Evolutionary conservation across 1,140 invertebrate genomes (phyloP), one percentile per base, ranked within the genome.

Genomic region (Zaprionus vittiger): DNA sequence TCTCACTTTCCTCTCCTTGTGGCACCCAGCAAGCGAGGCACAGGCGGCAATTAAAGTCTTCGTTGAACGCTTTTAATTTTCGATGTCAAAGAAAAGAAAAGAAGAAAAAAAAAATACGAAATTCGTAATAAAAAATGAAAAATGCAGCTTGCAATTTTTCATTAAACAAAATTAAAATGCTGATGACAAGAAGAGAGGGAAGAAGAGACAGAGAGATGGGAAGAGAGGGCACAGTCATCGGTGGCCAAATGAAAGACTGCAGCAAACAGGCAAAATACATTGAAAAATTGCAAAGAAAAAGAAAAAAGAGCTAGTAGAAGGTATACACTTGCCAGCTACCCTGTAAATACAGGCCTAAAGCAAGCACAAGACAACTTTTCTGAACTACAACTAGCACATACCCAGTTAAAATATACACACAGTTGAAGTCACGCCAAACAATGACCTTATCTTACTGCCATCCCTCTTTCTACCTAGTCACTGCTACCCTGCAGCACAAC

Each of bases 91-190:
- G 22, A 22, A 52, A 22, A 52, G 9, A 26, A 26, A 26, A 26
- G 24, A 26, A 59, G 60, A 59, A 62, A 56, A 68, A 68, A 61
- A 67, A 17, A 41, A 14, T 1, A 62, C 9, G 52, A 20, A 28
- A 14, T 11, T 17, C 7, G 41, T 47, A 47, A 47, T 47, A 34
- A 34, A 60, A 54, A 57, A 64, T 55, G 55, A 57, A 72, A 60
- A 64, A 76, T 14, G 26, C 31, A 26, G 60, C 72, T 72, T 72
- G 73, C 83, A 77, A 89, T 91, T 91, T 90, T 91, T 90, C 85
- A 89, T 91, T 90, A 82, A 82, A 65, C 82, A 73, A 83, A 89
- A 89, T 83, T 83, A 83, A 87, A 87, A 81, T 68, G 80, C 83
- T 82, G 80, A 83, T 74, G 81, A 76, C 64, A 63, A 76, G 70